Conservation (phyloP, 2,888 invertebrate species). For the Synergus gifuensis region DNA sequence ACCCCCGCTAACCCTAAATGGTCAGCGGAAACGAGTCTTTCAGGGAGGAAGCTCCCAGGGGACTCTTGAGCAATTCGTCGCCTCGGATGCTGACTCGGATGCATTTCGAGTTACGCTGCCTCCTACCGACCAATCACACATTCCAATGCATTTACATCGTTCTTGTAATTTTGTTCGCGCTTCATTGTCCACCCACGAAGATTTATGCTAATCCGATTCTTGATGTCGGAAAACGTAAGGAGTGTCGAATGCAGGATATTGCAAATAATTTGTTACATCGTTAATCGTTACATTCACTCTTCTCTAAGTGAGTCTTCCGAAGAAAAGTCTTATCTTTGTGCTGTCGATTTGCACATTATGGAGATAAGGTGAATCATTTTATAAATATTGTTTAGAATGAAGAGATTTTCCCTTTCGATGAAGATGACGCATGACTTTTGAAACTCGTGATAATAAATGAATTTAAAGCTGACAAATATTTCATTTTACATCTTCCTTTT, state of each 20-base stretch:
- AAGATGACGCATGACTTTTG: constrained; percentile 28
- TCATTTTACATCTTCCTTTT: neutral
- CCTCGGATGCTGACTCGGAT: constrained; percentile 47
- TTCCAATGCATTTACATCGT: constrained; percentile 47
- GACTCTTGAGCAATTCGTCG: constrained; percentile 53
- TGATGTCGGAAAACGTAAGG: constrained; percentile 61
- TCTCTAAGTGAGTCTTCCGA: constrained; percentile 1
- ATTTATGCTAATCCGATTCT: constrained; percentile 70
- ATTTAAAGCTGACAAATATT: neutral
- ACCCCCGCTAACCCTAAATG: constrained; percentile 75
- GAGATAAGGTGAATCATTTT: constrained; percentile 25
- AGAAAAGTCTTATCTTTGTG: constrained; percentile 16
- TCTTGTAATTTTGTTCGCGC: constrained; percentile 43
- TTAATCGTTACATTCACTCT: constrained; percentile 22
- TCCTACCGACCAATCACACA: constrained; percentile 54
- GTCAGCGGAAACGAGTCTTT: constrained; percentile 70
- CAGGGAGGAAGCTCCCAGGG: constrained; percentile 51
- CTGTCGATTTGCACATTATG: constrained; percentile 24
- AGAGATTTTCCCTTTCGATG: constrained; percentile 1
- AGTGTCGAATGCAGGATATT: constrained; percentile 47
- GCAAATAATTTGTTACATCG: constrained; percentile 43
- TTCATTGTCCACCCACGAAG: constrained; percentile 65
- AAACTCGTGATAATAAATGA: constrained; percentile 11
- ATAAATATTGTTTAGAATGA: neutral
- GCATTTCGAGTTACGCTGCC: constrained; percentile 56